Evolutionary conservation across 2,797 vertebrate species (phyloP).

Genomic region (Petrocephalus sullivani): DNA sequence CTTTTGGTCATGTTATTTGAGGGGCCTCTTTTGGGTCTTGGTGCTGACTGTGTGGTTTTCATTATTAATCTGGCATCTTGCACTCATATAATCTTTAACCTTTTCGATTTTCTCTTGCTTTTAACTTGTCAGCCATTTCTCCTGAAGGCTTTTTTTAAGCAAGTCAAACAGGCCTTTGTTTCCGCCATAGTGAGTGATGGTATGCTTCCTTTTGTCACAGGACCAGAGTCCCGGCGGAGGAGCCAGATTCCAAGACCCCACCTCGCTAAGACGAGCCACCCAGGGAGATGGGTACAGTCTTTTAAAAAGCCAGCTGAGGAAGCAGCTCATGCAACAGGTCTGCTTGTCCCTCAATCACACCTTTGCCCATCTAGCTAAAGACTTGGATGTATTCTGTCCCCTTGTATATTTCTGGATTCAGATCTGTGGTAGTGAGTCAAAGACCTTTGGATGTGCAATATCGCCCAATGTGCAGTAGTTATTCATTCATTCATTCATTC

Average conservation of each 20-base stretch:
- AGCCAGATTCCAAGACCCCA: slow-evolving; percentile 60
- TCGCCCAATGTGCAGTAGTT: neutral
- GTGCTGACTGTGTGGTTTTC: neutral
- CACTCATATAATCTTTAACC: neutral
- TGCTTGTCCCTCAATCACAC: neutral
- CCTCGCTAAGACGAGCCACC: slow-evolving; percentile 45
- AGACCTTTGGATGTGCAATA: neutral
- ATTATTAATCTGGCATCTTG: neutral
- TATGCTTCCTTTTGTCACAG: slow-evolving; percentile 38
- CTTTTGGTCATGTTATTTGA: neutral
- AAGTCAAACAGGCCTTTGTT: neutral
- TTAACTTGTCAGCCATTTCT: neutral
- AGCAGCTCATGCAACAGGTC: slow-evolving; percentile 47
- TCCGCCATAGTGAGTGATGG: neutral
- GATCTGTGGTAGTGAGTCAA: neutral
- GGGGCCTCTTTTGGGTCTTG: neutral
- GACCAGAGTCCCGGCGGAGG: slow-evolving; percentile 58
- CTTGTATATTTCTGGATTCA: neutral
- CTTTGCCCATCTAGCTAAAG: neutral
- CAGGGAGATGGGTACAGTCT: slow-evolving; percentile 59
- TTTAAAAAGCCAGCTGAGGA: slow-evolving; percentile 62
- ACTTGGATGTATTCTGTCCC: neutral
- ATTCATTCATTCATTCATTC: too few species aligned
- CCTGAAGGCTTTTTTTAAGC: neutral
- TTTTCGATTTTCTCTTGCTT: neutral